phyloP scores from a whole-genome alignment of 2,888 invertebrate species.

The Macrosiphum euphorbiae region DNA sequence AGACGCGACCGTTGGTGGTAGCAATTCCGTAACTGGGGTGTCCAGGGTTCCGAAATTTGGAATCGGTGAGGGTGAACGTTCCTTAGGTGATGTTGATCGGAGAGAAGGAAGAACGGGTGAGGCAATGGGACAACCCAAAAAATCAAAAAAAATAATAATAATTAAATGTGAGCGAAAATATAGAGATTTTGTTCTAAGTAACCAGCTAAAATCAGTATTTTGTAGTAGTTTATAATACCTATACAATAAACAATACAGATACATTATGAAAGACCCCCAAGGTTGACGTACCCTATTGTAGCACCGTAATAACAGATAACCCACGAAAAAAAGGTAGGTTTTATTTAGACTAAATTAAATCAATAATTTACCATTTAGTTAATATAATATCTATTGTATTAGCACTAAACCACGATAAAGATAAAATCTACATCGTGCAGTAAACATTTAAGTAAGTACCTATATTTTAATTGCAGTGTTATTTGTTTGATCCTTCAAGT shows the following conservation, averaged over 20 bases:
- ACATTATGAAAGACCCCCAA: neutral
- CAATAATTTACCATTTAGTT: neutral
- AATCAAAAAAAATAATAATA: no score
- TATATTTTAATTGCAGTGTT: neutral
- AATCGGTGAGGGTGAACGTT: neutral
- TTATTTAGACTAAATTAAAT: neutral
- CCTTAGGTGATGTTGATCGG: neutral
- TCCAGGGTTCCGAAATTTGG: no score
- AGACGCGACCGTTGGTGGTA: neutral
- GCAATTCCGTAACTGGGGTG: no score
- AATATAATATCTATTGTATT: neutral
- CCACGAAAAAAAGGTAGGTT: neutral
- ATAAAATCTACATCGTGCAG: no score
- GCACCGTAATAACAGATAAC: neutral
- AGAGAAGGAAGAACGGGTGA: neutral
- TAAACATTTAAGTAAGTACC: no score
- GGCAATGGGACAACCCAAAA: neutral
- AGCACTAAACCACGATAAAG: neutral
- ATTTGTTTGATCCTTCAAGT: neutral
- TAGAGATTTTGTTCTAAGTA: neutral
- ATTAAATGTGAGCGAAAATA: neutral
- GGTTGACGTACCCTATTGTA: neutral
- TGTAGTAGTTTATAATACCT: neutral
- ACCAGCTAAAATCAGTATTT: neutral
- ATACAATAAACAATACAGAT: neutral